Evolutionary conservation across 1,140 invertebrate species (phyloP), one percentile per base, ranked within the genome.

Genomic region (Heliconius congener): DNA sequence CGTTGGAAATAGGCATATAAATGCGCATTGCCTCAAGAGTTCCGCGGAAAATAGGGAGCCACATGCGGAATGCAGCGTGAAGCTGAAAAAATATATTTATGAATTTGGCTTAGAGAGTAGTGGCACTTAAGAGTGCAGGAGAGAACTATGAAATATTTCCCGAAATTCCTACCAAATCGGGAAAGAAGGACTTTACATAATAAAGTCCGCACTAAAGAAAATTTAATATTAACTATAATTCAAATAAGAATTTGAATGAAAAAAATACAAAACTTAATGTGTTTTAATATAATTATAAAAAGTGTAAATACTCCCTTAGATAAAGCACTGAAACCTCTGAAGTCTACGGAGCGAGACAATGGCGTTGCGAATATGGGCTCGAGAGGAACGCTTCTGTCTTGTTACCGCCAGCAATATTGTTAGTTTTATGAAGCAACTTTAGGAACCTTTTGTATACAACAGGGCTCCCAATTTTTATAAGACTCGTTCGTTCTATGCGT

Each of bases 401-500:
- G 91, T 93, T 93, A 92, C 90, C 87, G 84, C 87, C 82, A 86
- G 87, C 88, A 91, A 90, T 92, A 90, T 93, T 92, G 90, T 93
- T 93, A 93, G 88, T 90, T 93, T 92, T 93, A 92, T 92, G 91
- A 91, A 88, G 87, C 82, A 90, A 88, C 86, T 87, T 83, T 86
- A 83, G 82, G 83, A 88, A 91, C 85, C 87, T 87, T 90, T 91
- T 92, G 90, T 83, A 84, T 82, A 87, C 83, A 83, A 84, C 83
- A 85, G 81, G 76, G 76, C 83, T 80, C 84, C 82, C 82, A 83
- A 86, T 85, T 84, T 85, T 81, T 81, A 71, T 78, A 82, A 71
- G 80, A 66, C 57, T 71, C 42, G 42, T 39, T 37, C 34, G 42
- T 11, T 42, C 39, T 46, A 71, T 77, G 50, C 70, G 76, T 71